Evolutionary conservation across 2,888 invertebrate species (phyloP), one percentile per base, ranked within the genome.

Genomic region (Brachynemurus nebulosus): DNA sequence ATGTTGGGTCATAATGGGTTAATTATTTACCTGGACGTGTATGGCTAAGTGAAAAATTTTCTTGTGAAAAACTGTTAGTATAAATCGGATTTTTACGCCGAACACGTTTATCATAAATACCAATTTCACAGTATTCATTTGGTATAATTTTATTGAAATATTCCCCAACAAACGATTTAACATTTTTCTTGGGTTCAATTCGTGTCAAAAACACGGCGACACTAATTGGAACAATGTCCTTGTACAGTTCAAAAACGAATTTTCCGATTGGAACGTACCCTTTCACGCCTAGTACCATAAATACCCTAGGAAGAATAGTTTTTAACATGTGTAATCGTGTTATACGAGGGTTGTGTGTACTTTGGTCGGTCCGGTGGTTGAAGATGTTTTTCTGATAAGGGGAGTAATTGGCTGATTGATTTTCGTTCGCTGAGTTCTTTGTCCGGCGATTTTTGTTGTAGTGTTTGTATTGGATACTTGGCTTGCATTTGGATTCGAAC

Each of bases 41-140:
- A 50, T 71, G 71, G 42, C 57, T 59, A 20, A 71, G 54, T 45
- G 56, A 50, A 45, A 64, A 68, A 54, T 64, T 66, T 56, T 71
- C 70, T 50, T 68, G 65, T 4, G 54, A 52, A 50, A 71, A 68
- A 5, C 53, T 56, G 12, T 62, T 56, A 1, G 68, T 70, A 50
- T 68, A 71, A 48, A 72, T 68, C 1, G 69, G 70, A 23, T 51
- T 57, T 20, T 70, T 70, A 2, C 71, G 70, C 37, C 72, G 71
- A 51, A 66, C 67, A 30, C 65, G 63, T 47, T 64, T 63, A 1
- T 65, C 68, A 30, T 72, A 65, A 51, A 72, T 72, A 4, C 73
- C 73, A n/a, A 66, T 66, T 58, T 70, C 70, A 48, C 70, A 64
- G 60, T 64, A 70, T 46, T 66, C 62, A 19, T 63, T 64, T 11